Evolutionary conservation across 2,888 invertebrate genomes (phyloP).

Genomic region (Zeuzera pyrina): DNA sequence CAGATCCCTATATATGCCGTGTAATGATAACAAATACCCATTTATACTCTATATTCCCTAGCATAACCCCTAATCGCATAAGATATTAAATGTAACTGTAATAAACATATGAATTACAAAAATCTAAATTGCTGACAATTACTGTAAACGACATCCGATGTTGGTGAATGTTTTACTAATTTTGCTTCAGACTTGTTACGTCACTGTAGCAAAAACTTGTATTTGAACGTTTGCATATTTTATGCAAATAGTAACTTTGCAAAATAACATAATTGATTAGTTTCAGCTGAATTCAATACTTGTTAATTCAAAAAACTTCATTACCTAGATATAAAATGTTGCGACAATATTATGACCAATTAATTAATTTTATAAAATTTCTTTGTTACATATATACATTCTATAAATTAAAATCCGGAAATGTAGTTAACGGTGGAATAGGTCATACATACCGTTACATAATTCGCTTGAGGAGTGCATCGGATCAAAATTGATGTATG

Average conservation of each 20-base stretch:
- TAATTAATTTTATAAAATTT: too few species aligned
- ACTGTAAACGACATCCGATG: slow-evolving; percentile 50
- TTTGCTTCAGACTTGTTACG: slow-evolving; percentile 49
- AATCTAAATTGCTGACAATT: slow-evolving; percentile 55
- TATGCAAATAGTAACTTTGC: slow-evolving; percentile 54
- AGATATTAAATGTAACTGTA: too few species aligned
- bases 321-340: too few species aligned
- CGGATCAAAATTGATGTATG: slow-evolving; percentile 57
- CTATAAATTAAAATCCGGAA: not conserved
- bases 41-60: too few species aligned
- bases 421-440: slow-evolving; percentile 22
- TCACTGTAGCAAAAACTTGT: slow-evolving; percentile 45
- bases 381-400: too few species aligned
- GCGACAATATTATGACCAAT: too few species aligned
- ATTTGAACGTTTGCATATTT: slow-evolving; percentile 54
- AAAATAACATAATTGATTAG: slow-evolving; percentile 43
- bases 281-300: too few species aligned
- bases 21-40: too few species aligned
- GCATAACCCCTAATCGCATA: too few species aligned
- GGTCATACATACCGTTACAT: slow-evolving; percentile 61
- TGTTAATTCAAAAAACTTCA: too few species aligned
- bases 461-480: slow-evolving; percentile 54
- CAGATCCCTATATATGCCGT: too few species aligned
- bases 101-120: slow-evolving; percentile 39
- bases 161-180: slow-evolving; percentile 58